phyloP scores from a whole-genome alignment of 2,113 vertebrate species.

The Columbina picui region DNA sequence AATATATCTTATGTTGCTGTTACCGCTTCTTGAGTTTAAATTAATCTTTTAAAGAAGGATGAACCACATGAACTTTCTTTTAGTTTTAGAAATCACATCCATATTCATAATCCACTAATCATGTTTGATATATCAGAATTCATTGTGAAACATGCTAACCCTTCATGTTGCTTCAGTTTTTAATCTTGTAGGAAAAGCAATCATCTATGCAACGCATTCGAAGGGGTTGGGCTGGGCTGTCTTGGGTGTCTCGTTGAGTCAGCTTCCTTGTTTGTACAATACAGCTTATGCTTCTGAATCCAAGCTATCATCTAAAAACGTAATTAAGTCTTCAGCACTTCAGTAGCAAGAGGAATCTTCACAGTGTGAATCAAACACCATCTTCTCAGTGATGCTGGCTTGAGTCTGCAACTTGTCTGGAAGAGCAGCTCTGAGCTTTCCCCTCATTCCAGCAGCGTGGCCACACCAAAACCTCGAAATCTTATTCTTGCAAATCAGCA shows the following conservation, averaged over 20 bases:
- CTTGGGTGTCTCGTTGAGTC: slow-evolving; percentile 31
- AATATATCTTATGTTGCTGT: not conserved
- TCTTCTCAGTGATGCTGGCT: not conserved
- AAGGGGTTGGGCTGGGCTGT: slow-evolving; percentile 51
- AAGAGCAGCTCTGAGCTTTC: not conserved
- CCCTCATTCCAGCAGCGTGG: not conserved
- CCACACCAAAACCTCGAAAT: not conserved
- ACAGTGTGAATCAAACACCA: not conserved
- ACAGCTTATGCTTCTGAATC: slow-evolving; percentile 6
- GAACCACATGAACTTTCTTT: slow-evolving; percentile 58
- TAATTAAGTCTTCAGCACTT: slow-evolving; percentile 58
- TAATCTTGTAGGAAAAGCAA: slow-evolving; percentile 14
- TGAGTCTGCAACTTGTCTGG: not conserved
- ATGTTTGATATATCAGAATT: slow-evolving; percentile 73
- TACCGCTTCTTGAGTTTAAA: slow-evolving; percentile 45
- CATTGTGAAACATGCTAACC: slow-evolving; percentile 56
- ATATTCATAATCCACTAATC: slow-evolving; percentile 75
- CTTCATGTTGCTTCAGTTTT: slow-evolving; percentile 51
- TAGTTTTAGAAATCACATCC: slow-evolving; percentile 69
- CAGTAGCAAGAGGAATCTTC: not conserved
- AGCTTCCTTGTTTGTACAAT: slow-evolving; percentile 28
- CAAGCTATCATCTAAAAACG: slow-evolving; percentile 32
- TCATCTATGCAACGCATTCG: not conserved
- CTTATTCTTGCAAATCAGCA: not conserved
- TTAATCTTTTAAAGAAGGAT: slow-evolving; percentile 45